These are phyloP conservation scores for Bos indicus DNA, from an alignment of 2,113 vertebrate genomes.

Conservation along the genomic window DNA sequence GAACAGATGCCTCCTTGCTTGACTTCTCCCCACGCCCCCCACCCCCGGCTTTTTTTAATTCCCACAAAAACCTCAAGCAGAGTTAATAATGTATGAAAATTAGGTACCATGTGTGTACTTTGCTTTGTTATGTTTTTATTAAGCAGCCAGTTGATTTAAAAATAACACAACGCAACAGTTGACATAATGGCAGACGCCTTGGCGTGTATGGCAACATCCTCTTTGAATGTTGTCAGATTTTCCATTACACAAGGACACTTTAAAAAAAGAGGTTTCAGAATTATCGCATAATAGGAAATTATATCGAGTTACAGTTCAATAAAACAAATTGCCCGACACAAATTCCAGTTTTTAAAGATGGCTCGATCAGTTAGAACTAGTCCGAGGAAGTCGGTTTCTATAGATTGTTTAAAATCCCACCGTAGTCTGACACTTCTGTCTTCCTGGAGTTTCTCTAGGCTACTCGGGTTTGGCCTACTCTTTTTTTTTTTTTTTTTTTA, in stretches of 20 bases:
- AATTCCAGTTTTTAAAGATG: not conserved
- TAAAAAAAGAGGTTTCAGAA: not conserved
- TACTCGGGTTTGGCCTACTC: not conserved
- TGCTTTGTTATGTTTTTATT: constrained; percentile 57
- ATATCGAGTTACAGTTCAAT: not conserved
- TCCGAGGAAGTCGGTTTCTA: not conserved
- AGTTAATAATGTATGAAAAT: constrained; percentile 72
- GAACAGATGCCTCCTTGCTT: constrained; percentile 47
- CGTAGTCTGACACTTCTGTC: not conserved
- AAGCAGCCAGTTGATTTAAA: constrained; percentile 37
- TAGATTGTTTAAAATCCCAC: not conserved
- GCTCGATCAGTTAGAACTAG: not conserved
- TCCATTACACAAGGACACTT: not conserved
- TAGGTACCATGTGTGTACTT: constrained; percentile 57
- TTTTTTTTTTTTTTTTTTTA: not conserved
- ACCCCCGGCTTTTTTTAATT: not conserved
- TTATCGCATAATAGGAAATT: not conserved
- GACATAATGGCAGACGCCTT: not conserved
- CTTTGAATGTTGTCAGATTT: not conserved
- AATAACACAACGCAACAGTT: constrained; percentile 10
- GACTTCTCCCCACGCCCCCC: not conserved
- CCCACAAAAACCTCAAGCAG: constrained; percentile 58
- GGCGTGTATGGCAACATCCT: constrained; percentile 11
- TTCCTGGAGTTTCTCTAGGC: not conserved
- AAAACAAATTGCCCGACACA: not conserved